A percentile compares a stretch with the other conserved stretches of the same genome.
These are phyloP conservation scores for Aldrovandia affinis DNA, from an alignment of 2,797 vertebrate species.

Conservation along the genomic window DNA sequence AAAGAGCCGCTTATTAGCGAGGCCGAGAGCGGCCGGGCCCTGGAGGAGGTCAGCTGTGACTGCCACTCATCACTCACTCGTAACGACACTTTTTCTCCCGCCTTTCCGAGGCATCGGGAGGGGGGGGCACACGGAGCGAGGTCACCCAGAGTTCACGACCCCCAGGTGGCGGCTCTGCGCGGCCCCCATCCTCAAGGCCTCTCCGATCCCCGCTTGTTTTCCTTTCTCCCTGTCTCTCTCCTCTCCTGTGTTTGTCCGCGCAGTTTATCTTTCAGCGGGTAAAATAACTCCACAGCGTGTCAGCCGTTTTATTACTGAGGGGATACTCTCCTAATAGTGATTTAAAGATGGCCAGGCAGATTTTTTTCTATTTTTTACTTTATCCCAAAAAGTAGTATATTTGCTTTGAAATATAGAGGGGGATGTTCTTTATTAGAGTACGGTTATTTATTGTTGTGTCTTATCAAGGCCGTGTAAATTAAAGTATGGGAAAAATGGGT, in stretches of 20 bases:
- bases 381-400: background rate
- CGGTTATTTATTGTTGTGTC: background rate
- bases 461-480: background rate
- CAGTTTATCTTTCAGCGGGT: background rate
- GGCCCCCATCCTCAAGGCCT: slow-evolving; percentile 19
- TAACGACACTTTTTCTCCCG: slow-evolving; percentile 86
- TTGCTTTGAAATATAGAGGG: background rate
- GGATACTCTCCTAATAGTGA: background rate
- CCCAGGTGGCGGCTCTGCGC: slow-evolving; percentile 79
- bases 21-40: slow-evolving; percentile 81
- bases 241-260: slow-evolving; percentile 51
- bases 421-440: background rate
- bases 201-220: slow-evolving; percentile 15
- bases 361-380: background rate
- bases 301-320: background rate
- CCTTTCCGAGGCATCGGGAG: slow-evolving; percentile 82
- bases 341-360: background rate
- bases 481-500: background rate
- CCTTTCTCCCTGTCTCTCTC: slow-evolving; percentile 73
- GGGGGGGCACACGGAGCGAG: slow-evolving; percentile 89
- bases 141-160: slow-evolving; percentile 92
- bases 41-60: slow-evolving; percentile 86
- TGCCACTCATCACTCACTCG: slow-evolving; percentile 91
- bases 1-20: slow-evolving; percentile 86
- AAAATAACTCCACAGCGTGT: background rate